Base-by-base conservation (phyloP, 2,888 invertebrate genomes). In the Thymelicus sylvestris region DNA sequence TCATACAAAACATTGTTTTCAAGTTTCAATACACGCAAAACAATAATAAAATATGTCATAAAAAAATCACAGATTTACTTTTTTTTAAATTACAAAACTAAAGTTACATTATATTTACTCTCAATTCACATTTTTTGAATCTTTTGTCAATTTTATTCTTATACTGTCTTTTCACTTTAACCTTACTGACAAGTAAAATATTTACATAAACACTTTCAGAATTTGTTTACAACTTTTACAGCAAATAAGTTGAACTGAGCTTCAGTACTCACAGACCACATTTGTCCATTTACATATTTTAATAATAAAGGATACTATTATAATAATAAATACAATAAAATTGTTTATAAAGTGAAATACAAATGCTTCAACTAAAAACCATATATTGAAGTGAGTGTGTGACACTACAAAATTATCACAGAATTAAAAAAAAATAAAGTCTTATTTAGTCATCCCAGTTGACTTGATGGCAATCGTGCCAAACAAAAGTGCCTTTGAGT, bases 381-480 rank as follows among this genome's bases (percentile, higher is more conserved):
- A 87, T 91, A 87, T 90, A 90, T 88, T 90, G 85, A 88, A 91
- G 90, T 90, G 90, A 65, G 70, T 85, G 84, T 85, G 89, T 89
- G 88, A 92, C 91, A 92, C 92, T 88, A 70, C 73, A 73, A 74
- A 71, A 81, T 83, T 92, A 92, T 92, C 92, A 92, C 92, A 91
- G 90, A 87, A 86, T 85, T 84, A n/a, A n/a, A 19, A 19, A 83
- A 85, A 86, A 87, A 86, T 5, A 85, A 81, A 81, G 80, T 78
- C 81, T 80, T 77, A 72, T 79, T 81, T 87, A 93, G 84, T 93
- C 93, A 81, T 93, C 93, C 93, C 93, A 93, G 82, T 93, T 93
- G 64, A 93, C 93, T 86, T 88, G 88, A 77, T 92, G 92, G 79
- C 92, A 89, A 74, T 93, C 93, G 73, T 93, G 93, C 93, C 93